Evolutionary conservation across 2,888 invertebrate genomes (phyloP), one percentile per base, ranked within the genome.

Genomic region (Eustalomyia histrio): DNA sequence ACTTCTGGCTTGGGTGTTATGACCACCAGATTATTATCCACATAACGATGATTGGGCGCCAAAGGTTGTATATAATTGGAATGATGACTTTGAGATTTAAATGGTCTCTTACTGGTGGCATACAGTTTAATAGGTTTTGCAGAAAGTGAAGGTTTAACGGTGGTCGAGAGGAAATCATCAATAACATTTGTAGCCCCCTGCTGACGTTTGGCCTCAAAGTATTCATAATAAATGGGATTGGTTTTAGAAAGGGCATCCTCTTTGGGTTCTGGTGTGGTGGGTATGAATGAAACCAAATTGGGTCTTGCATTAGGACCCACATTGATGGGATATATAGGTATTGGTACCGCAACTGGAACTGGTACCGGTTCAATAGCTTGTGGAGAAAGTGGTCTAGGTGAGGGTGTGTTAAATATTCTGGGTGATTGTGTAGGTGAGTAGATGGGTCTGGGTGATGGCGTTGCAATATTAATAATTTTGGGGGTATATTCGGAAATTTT

Each of bases 361-460:
- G 87, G 87, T 1, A 88, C 85, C 0, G 90, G 86, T 53, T 83
- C 75, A 16, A 85, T 85, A 82, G 86, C 83, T 84, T 84, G 33
- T 74, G 84, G 63, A 18, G 84, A 43, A 43, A 69, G 69, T n/a
- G 83, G 83, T 18, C 58, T 43, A 0, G 83, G 47, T 0, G 85
- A 76, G 2, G 92, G 92, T 86, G 94, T 94, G 83, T 94, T 94
- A 0, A 83, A 75, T 39, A 68, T 47, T 58, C 83, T 84, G 8
- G 76, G 64, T 93, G 83, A 39, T 8, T 75, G 79, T 21, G 83
- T 68, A 8, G 84, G 76, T 33, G 63, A 47, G n/a, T 80, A 72
- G 5, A 75, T 55, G 0, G 92, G 92, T 87, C 95, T 94, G 80
- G 94, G 94, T 84, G 94, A 94, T 86, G 94, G 95, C 57, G 75